Conservation (phyloP, 2,113 vertebrate genomes). For the Greenwoodochromis staneri region DNA sequence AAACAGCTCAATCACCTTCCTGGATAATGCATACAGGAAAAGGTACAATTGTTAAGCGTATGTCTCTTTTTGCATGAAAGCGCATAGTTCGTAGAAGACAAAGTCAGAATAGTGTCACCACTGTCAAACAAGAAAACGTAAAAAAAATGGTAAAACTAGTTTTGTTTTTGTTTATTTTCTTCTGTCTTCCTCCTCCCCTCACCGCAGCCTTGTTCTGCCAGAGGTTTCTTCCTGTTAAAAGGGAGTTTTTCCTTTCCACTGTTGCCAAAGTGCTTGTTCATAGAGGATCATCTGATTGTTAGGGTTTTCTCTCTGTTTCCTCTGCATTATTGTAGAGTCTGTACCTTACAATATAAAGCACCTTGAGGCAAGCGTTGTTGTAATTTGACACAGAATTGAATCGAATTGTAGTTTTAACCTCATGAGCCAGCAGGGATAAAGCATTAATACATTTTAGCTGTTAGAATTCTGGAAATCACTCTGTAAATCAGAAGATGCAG, state of each 20-base stretch:
- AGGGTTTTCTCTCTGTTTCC: background rate
- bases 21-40: constrained; percentile 68
- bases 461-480: background rate
- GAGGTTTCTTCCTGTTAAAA: background rate
- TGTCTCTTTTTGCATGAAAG: background rate
- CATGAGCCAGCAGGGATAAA: background rate
- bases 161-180: background rate
- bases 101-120: background rate
- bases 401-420: background rate
- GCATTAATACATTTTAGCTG: background rate
- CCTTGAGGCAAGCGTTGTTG: background rate
- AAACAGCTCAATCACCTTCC: constrained; percentile 56
- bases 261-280: background rate
- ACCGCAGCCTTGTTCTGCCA: background rate
- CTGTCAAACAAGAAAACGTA: background rate
- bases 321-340: background rate
- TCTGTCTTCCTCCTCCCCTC: background rate
- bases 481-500: background rate
- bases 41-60: constrained; percentile 36
- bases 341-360: background rate
- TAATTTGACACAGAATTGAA: background rate
- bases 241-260: background rate
- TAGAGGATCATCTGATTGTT: background rate
- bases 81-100: background rate
- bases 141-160: background rate